Conservation (phyloP, 2,797 vertebrate genomes). For the Sylvilagus floridanus region DNA sequence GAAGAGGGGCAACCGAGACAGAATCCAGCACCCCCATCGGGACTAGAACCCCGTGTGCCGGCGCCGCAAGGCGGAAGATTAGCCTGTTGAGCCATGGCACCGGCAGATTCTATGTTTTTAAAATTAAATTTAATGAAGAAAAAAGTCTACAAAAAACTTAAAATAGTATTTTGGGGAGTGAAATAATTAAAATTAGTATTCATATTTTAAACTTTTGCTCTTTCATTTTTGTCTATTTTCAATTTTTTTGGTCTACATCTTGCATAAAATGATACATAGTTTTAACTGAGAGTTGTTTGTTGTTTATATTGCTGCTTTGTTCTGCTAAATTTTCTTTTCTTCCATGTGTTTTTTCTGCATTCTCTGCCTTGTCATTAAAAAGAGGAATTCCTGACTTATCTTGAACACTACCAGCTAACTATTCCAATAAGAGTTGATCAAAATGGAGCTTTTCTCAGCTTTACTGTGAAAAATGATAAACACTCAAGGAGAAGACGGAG, state of each 20-base stretch:
- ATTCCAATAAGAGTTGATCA: conserved; percentile 96
- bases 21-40: too few species aligned
- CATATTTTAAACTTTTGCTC: conserved; percentile 57
- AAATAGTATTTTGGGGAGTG: conserved; percentile 43
- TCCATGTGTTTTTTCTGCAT: conserved; percentile 87
- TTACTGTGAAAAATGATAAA: conserved; percentile 97
- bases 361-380: conserved; percentile 89
- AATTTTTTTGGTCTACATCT: neutral
- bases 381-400: conserved; percentile 99
- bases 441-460: conserved; percentile 97
- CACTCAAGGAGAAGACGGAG: conserved; percentile 94
- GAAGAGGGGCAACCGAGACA: too few species aligned
- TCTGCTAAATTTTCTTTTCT: conserved; percentile 89
- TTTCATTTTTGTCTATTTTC: conserved; percentile 75
- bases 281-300: conserved; percentile 80
- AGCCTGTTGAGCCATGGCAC: too few species aligned
- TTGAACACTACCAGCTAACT: conserved; percentile 98
- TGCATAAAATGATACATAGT: conserved; percentile 66
- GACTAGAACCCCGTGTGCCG: too few species aligned
- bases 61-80: too few species aligned
- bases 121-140: conserved; percentile 58
- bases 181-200: conserved; percentile 53
- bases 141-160: conserved; percentile 7
- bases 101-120: conserved; percentile 49
- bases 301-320: conserved; percentile 86